A percentile compares a stretch with the other conserved stretches of the same genome.
phyloP scores from a whole-genome alignment of 2,888 invertebrate species.

The Terebella lapidaria region DNA sequence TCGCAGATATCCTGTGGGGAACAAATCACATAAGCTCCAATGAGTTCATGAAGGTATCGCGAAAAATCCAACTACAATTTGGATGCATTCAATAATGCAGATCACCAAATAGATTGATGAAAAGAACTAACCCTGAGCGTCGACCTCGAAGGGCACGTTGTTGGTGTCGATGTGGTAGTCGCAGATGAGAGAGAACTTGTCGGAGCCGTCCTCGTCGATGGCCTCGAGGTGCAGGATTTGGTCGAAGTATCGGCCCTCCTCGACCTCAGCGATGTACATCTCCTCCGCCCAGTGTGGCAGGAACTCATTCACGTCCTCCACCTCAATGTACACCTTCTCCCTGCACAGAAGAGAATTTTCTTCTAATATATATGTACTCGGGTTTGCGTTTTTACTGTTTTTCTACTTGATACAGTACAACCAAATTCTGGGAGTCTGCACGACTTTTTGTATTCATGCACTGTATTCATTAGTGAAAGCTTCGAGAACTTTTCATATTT shows the following conservation, averaged over 20 bases:
- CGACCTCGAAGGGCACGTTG: constrained; percentile 85
- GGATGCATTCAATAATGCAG: neutral
- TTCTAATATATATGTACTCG: too few species aligned
- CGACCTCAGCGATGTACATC: constrained; percentile 82
- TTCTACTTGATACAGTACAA: too few species aligned
- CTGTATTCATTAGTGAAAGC: too few species aligned
- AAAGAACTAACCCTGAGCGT: constrained; percentile 69
- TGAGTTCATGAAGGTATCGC: neutral
- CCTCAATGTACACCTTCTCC: constrained; percentile 61
- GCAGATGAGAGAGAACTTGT: constrained; percentile 90
- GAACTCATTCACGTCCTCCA: constrained; percentile 93
- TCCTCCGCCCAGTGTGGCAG: constrained; percentile 86
- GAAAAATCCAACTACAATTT: neutral
- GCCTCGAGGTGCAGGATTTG: constrained; percentile 89
- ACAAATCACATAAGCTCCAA: neutral
- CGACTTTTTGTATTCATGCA: too few species aligned
- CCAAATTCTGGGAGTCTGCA: too few species aligned
- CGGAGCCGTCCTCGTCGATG: constrained; percentile 90
- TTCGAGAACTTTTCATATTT: too few species aligned
- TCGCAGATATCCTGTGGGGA: constrained; percentile 64
- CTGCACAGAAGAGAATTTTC: constrained; percentile 7
- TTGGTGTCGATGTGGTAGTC: constrained; percentile 92
- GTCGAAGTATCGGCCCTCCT: constrained; percentile 70
- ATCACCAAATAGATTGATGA: neutral
- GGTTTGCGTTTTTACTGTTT: too few species aligned